Conservation (phyloP, 2,113 vertebrate species). For the Taurulus bubalis region DNA sequence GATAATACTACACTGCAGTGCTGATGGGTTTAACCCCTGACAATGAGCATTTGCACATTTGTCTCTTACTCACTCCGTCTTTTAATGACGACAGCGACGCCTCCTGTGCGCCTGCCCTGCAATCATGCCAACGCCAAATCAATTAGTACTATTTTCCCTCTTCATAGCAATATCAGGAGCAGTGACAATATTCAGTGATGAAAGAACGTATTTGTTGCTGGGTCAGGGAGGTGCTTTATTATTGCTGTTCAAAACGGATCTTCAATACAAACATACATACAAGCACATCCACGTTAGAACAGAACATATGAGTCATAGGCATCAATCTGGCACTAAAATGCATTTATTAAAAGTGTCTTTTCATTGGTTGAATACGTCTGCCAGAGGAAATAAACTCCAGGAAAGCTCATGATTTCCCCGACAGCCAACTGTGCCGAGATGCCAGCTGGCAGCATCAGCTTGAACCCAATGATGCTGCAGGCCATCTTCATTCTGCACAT, state of each 20-base stretch:
- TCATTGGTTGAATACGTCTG: background rate
- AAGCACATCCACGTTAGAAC: background rate
- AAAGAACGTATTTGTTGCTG: background rate
- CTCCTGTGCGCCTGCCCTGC: constrained; percentile 19
- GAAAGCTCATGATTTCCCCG: background rate
- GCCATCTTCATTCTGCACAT: constrained; percentile 14
- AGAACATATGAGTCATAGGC: background rate
- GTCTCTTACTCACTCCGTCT: constrained; percentile 4
- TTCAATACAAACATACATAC: background rate
- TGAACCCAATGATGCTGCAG: constrained; percentile 1
- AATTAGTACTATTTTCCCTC: background rate
- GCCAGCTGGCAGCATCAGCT: constrained; percentile 44
- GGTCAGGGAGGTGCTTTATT: background rate
- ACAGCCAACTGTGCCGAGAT: constrained; percentile 15
- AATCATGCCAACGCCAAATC: constrained; percentile 43
- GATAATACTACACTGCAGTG: constrained; percentile 32
- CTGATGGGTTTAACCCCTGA: constrained; percentile 11
- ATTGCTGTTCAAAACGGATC: background rate
- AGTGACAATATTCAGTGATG: background rate
- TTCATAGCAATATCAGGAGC: background rate
- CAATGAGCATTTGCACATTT: constrained; percentile 27
- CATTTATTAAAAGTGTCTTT: background rate
- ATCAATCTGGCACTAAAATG: background rate
- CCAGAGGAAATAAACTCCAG: constrained; percentile 17
- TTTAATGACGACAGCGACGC: background rate